phyloP scores from a whole-genome alignment of 1,140 invertebrate species.

The Pseudomyrmex dendroicus region DNA sequence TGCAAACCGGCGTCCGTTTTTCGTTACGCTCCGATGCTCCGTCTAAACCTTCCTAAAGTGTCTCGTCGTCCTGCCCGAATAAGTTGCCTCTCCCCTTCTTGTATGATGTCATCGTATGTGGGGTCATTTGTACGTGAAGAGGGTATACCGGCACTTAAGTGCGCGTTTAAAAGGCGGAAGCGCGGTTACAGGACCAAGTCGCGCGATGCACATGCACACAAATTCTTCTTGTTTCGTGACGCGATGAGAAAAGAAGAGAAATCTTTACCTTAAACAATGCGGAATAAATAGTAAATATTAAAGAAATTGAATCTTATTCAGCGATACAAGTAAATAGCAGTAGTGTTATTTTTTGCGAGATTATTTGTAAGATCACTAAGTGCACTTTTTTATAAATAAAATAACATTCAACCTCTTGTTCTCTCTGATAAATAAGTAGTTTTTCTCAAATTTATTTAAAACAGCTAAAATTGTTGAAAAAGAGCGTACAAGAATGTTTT shows the following conservation, averaged over 20 bases:
- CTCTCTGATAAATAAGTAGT: too few species aligned
- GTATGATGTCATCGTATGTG: constrained; percentile 71
- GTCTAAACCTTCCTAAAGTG: constrained; percentile 22
- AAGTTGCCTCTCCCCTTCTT: constrained; percentile 60
- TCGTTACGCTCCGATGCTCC: not conserved
- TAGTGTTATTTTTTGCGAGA: too few species aligned
- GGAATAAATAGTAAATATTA: not conserved
- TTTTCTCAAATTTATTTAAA: not conserved
- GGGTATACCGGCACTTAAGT: constrained; percentile 60
- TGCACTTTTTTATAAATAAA: too few species aligned
- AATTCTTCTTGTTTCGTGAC: not conserved
- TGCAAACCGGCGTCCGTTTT: not conserved
- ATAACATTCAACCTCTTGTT: too few species aligned
- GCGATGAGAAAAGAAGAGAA: constrained; percentile 7
- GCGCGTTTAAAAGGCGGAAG: constrained; percentile 69
- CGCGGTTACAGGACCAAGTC: constrained; percentile 43
- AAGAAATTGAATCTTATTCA: not conserved
- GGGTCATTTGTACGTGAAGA: constrained; percentile 65
- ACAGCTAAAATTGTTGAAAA: not conserved
- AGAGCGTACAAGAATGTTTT: constrained; percentile 2
- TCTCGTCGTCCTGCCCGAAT: constrained; percentile 58
- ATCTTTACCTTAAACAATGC: not conserved
- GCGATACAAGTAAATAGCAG: not conserved
- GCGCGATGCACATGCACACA: not conserved
- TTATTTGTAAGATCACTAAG: too few species aligned